Conservation (phyloP, 2,113 vertebrate species). For the Embiotoca jacksoni region DNA sequence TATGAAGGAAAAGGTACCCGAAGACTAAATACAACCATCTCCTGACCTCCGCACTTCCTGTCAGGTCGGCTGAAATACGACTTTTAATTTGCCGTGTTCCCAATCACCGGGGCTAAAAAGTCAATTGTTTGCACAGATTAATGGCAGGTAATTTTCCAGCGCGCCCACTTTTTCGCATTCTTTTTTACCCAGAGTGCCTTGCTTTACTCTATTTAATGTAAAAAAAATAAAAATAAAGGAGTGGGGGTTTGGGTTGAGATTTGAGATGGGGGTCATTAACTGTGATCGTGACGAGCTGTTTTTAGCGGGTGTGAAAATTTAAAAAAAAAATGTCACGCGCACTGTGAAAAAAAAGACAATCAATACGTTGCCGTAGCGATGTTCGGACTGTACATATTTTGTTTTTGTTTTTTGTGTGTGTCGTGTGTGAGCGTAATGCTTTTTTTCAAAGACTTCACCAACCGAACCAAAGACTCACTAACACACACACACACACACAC, state of each 20-base stretch:
- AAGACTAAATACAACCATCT: constrained; percentile 57
- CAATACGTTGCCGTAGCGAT: constrained; percentile 6
- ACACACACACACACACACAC: too few relatives aligned
- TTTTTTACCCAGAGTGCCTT: constrained; percentile 81
- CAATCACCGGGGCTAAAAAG: constrained; percentile 75
- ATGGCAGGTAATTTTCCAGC: constrained; percentile 75
- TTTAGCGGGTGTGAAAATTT: neutral
- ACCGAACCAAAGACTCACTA: constrained; percentile 71
- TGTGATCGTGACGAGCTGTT: constrained; percentile 24
- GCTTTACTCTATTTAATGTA: constrained; percentile 79
- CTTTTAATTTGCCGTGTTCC: constrained; percentile 76
- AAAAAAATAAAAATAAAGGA: constrained; percentile 1
- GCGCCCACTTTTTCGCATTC: constrained; percentile 66
- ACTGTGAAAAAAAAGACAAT: constrained; percentile 73
- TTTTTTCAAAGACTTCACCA: constrained; percentile 29
- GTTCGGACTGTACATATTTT: constrained; percentile 64
- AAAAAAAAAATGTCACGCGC: constrained; percentile 63
- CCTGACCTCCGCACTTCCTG: constrained; percentile 54
- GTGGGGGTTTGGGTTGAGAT: constrained; percentile 16
- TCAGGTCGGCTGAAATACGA: constrained; percentile 73
- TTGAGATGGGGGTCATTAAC: constrained; percentile 32
- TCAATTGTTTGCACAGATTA: constrained; percentile 84
- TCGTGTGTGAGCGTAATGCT: constrained; percentile 31
- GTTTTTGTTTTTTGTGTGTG: constrained; percentile 57
- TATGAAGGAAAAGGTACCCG: constrained; percentile 62